Evolutionary conservation across 2,113 vertebrate genomes (phyloP).

Genomic region (Seriola aureovittata): DNA sequence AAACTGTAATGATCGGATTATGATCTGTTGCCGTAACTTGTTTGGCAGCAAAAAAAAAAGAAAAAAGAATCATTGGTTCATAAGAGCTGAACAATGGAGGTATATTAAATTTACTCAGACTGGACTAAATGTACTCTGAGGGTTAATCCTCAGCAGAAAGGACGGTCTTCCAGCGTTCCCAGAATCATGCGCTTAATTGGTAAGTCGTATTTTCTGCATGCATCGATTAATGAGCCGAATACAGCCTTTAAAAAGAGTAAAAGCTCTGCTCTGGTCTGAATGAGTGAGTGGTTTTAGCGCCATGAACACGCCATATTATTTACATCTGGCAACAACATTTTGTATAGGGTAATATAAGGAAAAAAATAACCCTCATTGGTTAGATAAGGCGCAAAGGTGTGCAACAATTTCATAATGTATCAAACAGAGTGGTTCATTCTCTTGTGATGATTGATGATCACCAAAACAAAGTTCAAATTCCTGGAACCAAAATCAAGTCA

Average conservation of each 20-base stretch:
- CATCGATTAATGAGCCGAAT: conserved; percentile 50
- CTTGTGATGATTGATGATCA: conserved; percentile 31
- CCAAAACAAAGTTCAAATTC: conserved; percentile 27
- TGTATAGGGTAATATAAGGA: conserved; percentile 38
- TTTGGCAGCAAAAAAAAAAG: conserved; percentile 34
- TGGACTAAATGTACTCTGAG: conserved; percentile 30
- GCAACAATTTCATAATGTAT: conserved; percentile 46
- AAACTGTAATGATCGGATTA: conserved; percentile 9
- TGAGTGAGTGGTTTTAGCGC: conserved; percentile 52
- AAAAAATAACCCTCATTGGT: conserved; percentile 49
- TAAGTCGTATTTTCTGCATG: conserved; percentile 47
- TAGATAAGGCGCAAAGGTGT: conserved; percentile 76
- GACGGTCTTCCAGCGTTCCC: conserved; percentile 26
- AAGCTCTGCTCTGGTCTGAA: conserved; percentile 23
- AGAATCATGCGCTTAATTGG: conserved; percentile 46
- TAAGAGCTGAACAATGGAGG: conserved; percentile 29
- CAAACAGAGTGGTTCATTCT: conserved; percentile 51
- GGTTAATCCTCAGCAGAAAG: conserved; percentile 19
- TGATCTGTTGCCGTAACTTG: conserved; percentile 6
- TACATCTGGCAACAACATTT: conserved; percentile 60
- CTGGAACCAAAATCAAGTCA: conserved; percentile 47
- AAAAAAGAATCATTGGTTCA: conserved; percentile 10
- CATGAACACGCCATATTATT: conserved; percentile 56
- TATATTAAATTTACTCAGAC: conserved; percentile 4
- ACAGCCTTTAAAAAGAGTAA: conserved; percentile 31